These are phyloP conservation scores for Cyprinodon tularosa DNA, from an alignment of 2,113 vertebrate species.

Conservation along the genomic window DNA sequence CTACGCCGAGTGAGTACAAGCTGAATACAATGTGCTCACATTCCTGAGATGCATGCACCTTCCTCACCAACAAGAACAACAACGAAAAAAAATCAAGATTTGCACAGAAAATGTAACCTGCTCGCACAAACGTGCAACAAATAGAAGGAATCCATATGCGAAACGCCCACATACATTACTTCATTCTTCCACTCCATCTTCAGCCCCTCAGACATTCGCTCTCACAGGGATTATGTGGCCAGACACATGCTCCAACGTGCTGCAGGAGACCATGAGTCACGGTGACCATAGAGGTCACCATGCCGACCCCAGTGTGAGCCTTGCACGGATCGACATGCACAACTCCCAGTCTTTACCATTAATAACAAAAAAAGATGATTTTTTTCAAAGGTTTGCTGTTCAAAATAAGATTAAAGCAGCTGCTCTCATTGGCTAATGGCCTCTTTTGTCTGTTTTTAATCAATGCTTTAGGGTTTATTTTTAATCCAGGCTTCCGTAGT, in stretches of 20 bases:
- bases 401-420: neutral
- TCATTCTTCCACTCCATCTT: slow-evolving; percentile 1
- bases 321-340: neutral
- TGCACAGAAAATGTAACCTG: neutral
- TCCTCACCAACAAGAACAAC: neutral
- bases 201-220: slow-evolving; percentile 17
- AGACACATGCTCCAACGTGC: slow-evolving; percentile 31
- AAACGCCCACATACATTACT: slow-evolving; percentile 10
- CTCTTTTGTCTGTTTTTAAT: neutral
- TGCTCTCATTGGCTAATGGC: neutral
- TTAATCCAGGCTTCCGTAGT: neutral
- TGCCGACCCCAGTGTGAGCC: neutral
- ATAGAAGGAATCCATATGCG: slow-evolving; percentile 28
- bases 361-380: neutral
- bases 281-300: neutral
- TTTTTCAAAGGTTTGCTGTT: neutral
- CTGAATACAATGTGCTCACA: slow-evolving; percentile 35
- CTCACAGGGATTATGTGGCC: slow-evolving; percentile 63
- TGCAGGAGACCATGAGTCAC: slow-evolving; percentile 21
- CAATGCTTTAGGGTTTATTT: neutral
- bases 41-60: slow-evolving; percentile 35
- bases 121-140: neutral
- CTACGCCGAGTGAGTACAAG: slow-evolving; percentile 52
- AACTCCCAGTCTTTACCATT: neutral
- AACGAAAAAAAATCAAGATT: neutral